Percentiles rank a stretch among this genome's conserved stretches.
phyloP scores from a whole-genome alignment of 2,113 vertebrate species.

The Tinamus guttatus region DNA sequence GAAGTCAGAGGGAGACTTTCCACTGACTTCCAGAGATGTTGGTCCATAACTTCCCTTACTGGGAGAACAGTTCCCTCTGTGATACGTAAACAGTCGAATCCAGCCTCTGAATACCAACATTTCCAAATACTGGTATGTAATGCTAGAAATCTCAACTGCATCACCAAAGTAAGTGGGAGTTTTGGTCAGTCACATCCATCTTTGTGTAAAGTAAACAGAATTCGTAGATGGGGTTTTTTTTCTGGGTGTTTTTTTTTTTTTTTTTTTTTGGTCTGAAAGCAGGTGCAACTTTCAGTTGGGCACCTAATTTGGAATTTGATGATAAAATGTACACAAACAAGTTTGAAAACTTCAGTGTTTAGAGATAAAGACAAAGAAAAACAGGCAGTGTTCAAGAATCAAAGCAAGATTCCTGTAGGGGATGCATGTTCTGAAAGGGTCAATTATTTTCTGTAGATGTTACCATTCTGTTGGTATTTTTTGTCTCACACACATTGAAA shows the following conservation, averaged over 20 bases:
- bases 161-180: not conserved
- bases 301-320: not conserved
- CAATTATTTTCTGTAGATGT: not conserved
- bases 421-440: not conserved
- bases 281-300: not conserved
- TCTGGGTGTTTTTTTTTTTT: no score
- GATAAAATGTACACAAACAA: not conserved
- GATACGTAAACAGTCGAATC: not conserved
- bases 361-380: not conserved
- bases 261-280: not conserved
- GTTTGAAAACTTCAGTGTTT: not conserved
- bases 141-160: not conserved
- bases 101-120: accelerated
- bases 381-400: accelerated
- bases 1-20: not conserved
- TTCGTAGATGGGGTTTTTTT: not conserved
- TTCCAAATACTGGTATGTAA: not conserved
- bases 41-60: not conserved
- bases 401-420: not conserved
- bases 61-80: not conserved
- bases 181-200: not conserved
- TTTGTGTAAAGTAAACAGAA: not conserved
- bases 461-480: not conserved
- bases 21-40: not conserved
- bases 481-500: not conserved